Percentiles rank a stretch among this genome's conserved stretches.
Evolutionary conservation across 2,888 invertebrate genomes (phyloP).

Genomic region (Psylliodes chrysocephalus): DNA sequence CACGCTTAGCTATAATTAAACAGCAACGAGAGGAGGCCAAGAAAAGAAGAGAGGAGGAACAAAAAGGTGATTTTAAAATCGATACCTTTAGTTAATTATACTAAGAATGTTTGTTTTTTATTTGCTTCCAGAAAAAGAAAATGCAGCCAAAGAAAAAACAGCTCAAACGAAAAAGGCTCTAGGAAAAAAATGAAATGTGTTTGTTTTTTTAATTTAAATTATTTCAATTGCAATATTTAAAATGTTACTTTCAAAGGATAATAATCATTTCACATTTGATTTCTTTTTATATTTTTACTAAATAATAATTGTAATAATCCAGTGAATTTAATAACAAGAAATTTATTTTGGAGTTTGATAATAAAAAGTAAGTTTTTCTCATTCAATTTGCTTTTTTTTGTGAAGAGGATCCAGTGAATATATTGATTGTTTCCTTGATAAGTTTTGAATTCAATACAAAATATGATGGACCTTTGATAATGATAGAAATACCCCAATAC

Average conservation of each 20-base stretch:
- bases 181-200: slow-evolving; percentile 66
- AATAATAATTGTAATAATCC: slow-evolving; percentile 7
- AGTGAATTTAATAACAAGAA: neutral
- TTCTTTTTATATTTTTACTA: neutral
- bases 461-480: too few relatives aligned
- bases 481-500: too few relatives aligned
- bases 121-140: slow-evolving; percentile 66
- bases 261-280: slow-evolving; percentile 2
- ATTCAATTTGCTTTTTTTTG: neutral
- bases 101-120: too few relatives aligned
- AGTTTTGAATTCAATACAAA: too few relatives aligned
- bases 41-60: slow-evolving; percentile 88
- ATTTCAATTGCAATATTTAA: slow-evolving; percentile 18
- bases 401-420: too few relatives aligned
- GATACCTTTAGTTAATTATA: too few relatives aligned
- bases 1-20: slow-evolving; percentile 90
- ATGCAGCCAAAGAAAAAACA: slow-evolving; percentile 70
- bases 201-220: neutral
- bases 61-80: slow-evolving; percentile 67
- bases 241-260: slow-evolving; percentile 11
- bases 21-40: slow-evolving; percentile 96
- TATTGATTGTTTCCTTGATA: too few relatives aligned
- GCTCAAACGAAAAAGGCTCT: slow-evolving; percentile 72
- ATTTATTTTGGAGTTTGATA: slow-evolving; percentile 20
- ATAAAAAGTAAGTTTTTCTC: slow-evolving; percentile 15